Percentiles rank a stretch among this genome's conserved stretches.
Evolutionary conservation across 2,888 invertebrate genomes (phyloP).

Genomic region (Leucophenga montana): DNA sequence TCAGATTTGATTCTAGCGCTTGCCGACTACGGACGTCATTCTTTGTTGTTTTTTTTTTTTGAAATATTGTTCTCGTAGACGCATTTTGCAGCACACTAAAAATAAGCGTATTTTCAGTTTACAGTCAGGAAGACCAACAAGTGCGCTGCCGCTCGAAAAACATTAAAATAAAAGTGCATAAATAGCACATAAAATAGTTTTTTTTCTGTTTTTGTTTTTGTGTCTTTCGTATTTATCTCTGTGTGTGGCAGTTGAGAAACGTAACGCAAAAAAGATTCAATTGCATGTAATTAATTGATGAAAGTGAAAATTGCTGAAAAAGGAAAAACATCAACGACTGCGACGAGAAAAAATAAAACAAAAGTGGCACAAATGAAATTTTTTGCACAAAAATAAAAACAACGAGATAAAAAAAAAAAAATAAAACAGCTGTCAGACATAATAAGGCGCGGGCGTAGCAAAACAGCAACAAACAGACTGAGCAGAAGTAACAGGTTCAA

Average conservation of each 20-base stretch:
- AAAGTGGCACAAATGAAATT: slow-evolving; percentile 57
- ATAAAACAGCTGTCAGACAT: not conserved
- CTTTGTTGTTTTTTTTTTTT: not conserved
- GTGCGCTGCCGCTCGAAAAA: slow-evolving; percentile 13
- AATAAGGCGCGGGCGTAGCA: not conserved
- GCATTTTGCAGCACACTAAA: slow-evolving; percentile 3
- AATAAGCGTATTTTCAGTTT: not conserved
- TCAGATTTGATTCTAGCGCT: not conserved
- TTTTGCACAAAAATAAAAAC: slow-evolving; percentile 55
- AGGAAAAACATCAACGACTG: not conserved
- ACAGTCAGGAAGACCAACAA: slow-evolving; percentile 26
- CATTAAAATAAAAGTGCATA: not conserved
- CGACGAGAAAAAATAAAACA: slow-evolving; percentile 19
- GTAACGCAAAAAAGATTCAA: not conserved
- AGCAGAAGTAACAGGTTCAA: slow-evolving; percentile 15
- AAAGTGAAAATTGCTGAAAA: slow-evolving; percentile 1
- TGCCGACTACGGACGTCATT: not conserved
- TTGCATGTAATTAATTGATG: slow-evolving; percentile 10
- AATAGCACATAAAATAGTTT: too few species aligned
- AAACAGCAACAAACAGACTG: slow-evolving; percentile 11
- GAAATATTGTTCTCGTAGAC: not conserved
- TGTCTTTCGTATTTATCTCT: too few species aligned
- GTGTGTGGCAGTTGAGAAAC: too few species aligned
- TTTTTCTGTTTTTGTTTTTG: too few species aligned
- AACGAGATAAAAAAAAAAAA: slow-evolving; percentile 43